Conservation (phyloP, 2,888 invertebrate genomes). For the Lasioglossum zephyrum region DNA sequence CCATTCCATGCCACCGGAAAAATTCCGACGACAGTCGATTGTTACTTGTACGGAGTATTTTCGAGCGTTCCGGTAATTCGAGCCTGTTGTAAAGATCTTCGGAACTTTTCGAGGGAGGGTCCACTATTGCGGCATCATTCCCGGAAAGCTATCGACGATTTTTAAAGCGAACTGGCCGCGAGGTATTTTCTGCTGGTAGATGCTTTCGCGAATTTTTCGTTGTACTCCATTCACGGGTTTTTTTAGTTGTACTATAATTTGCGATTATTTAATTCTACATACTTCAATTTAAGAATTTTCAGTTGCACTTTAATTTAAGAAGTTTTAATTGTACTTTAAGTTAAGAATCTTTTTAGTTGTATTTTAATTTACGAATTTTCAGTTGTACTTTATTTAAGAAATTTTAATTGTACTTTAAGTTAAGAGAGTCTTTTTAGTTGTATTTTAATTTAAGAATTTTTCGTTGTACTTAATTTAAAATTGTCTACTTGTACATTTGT, state of each 20-base stretch:
- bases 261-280: too few species aligned
- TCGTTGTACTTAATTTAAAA: not conserved
- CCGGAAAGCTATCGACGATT: not conserved
- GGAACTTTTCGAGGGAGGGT: not conserved
- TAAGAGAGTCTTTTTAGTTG: not conserved
- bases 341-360: not conserved
- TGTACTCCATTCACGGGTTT: not conserved
- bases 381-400: not conserved
- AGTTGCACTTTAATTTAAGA: not conserved
- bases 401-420: not conserved
- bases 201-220: not conserved
- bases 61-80: not conserved
- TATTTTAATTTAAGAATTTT: not conserved
- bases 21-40: slow-evolving; percentile 26
- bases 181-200: not conserved
- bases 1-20: not conserved
- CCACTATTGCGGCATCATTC: not conserved
- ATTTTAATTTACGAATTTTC: not conserved
- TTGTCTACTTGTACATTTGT: not conserved
- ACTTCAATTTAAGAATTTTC: not conserved
- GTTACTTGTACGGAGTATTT: not conserved
- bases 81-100: not conserved
- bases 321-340: not conserved
- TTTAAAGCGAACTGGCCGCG: not conserved
- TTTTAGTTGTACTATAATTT: not conserved